Percentiles rank a stretch among this genome's conserved stretches.
phyloP scores from a whole-genome alignment of 2,888 invertebrate species.

The Quadroppia sp. region DNA sequence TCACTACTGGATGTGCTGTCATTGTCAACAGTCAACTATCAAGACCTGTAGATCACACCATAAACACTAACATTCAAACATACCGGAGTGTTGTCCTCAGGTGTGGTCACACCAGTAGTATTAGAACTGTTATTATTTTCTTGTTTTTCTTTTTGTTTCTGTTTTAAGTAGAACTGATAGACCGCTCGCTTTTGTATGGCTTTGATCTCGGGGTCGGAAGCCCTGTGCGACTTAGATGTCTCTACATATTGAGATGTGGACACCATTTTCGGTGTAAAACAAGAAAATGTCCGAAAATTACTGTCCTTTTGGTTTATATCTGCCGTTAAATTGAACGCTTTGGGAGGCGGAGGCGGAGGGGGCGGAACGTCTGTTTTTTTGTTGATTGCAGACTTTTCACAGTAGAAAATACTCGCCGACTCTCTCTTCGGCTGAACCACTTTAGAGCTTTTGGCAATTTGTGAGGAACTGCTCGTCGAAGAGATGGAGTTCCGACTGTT shows the following conservation, averaged over 20 bases:
- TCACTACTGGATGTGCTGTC: not conserved
- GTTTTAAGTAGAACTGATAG: slow-evolving; percentile 69
- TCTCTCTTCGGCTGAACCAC: slow-evolving; percentile 34
- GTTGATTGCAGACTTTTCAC: not conserved
- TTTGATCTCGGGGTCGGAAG: slow-evolving; percentile 39
- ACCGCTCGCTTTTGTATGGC: slow-evolving; percentile 44
- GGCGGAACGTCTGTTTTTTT: slow-evolving; percentile 10
- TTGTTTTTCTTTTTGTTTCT: slow-evolving; percentile 52
- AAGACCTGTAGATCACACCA: slow-evolving; percentile 15
- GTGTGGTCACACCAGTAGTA: not conserved
- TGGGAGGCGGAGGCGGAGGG: slow-evolving; percentile 38
- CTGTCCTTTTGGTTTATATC: not conserved
- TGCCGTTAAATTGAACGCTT: not conserved
- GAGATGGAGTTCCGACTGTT: slow-evolving; percentile 36
- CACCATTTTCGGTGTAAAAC: not conserved
- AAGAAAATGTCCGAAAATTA: slow-evolving; percentile 53
- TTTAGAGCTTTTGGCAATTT: slow-evolving; percentile 38
- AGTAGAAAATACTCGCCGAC: slow-evolving; percentile 26
- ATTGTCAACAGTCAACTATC: not conserved
- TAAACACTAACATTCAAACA: not conserved
- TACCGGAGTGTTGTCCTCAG: slow-evolving; percentile 21
- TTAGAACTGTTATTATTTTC: slow-evolving; percentile 17
- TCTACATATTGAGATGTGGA: not conserved
- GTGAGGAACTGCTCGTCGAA: slow-evolving; percentile 36
- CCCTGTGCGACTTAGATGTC: not conserved